phyloP scores from a whole-genome alignment of 2,888 invertebrate species.

The Athalia cordata region DNA sequence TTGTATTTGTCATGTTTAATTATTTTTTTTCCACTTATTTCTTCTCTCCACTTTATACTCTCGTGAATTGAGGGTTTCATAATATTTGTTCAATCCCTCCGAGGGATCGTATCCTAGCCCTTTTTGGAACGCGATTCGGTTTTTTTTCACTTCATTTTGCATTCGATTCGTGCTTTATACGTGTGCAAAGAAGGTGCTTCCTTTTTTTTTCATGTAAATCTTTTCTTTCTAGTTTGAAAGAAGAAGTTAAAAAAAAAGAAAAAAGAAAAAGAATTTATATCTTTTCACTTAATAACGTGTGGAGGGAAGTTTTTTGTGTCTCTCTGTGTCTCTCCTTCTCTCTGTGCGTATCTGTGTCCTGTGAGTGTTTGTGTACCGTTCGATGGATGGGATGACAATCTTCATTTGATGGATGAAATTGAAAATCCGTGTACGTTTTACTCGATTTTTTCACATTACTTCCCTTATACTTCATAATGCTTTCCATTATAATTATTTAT shows the following conservation, averaged over 20 bases:
- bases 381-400: slow-evolving; percentile 32
- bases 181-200: slow-evolving; percentile 3
- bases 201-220: not conserved
- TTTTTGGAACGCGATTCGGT: not conserved
- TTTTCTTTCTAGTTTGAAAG: too few species aligned
- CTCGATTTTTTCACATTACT: not conserved
- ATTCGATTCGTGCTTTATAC: slow-evolving; percentile 2
- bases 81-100: too few species aligned
- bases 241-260: too few species aligned
- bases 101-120: too few species aligned
- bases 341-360: not conserved
- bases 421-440: slow-evolving; percentile 10
- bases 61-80: too few species aligned
- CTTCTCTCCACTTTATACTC: too few species aligned
- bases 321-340: not conserved
- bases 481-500: not conserved
- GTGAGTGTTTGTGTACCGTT: slow-evolving; percentile 5
- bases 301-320: slow-evolving; percentile 7
- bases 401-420: slow-evolving; percentile 32
- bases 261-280: too few species aligned
- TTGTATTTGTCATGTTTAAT: too few species aligned
- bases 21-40: too few species aligned
- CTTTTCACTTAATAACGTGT: not conserved
- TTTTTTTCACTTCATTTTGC: too few species aligned
- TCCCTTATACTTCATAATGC: not conserved